These are phyloP conservation scores for Drosophila suzukii DNA, from an alignment of 1,140 invertebrate genomes.

Conservation along the genomic window DNA sequence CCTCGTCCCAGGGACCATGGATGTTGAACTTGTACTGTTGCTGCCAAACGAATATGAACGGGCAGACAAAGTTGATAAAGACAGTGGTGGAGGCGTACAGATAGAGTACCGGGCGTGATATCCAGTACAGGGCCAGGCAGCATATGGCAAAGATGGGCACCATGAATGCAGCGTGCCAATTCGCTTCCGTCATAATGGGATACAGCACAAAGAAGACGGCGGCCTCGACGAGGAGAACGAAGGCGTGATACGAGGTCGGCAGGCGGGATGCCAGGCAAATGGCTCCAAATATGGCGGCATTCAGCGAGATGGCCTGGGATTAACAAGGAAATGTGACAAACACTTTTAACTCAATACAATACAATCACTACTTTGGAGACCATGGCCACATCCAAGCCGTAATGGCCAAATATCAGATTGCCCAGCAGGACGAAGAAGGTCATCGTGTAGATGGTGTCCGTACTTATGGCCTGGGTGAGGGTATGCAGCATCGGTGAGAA, in stretches of 20 bases:
- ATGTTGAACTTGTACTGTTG: constrained; percentile 96
- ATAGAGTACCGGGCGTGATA: constrained; percentile 86
- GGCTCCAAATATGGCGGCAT: constrained; percentile 96
- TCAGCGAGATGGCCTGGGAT: constrained; percentile 90
- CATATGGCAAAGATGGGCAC: constrained; percentile 69
- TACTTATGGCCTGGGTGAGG: constrained; percentile 97
- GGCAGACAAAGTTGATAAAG: constrained; percentile 91
- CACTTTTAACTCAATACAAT: no score
- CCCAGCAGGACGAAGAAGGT: constrained; percentile 94
- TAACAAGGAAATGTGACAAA: not conserved
- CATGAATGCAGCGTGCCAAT: constrained; percentile 78
- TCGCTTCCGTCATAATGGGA: constrained; percentile 90
- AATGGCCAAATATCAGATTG: constrained; percentile 96
- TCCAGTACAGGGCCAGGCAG: constrained; percentile 85
- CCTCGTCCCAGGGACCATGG: constrained; percentile 98
- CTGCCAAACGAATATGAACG: constrained; percentile 91
- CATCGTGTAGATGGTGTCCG: constrained; percentile 98
- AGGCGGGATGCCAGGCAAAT: constrained; percentile 97
- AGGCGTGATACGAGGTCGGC: constrained; percentile 92
- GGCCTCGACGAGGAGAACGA: constrained; percentile 93
- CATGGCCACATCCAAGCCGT: constrained; percentile 92
- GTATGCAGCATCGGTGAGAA: constrained; percentile 97
- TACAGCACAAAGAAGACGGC: constrained; percentile 95
- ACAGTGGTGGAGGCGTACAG: constrained; percentile 87
- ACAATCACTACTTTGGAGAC: constrained; percentile 87